Base-by-base conservation (phyloP, 2,113 vertebrate species). In the Alligator mississippiensis region DNA sequence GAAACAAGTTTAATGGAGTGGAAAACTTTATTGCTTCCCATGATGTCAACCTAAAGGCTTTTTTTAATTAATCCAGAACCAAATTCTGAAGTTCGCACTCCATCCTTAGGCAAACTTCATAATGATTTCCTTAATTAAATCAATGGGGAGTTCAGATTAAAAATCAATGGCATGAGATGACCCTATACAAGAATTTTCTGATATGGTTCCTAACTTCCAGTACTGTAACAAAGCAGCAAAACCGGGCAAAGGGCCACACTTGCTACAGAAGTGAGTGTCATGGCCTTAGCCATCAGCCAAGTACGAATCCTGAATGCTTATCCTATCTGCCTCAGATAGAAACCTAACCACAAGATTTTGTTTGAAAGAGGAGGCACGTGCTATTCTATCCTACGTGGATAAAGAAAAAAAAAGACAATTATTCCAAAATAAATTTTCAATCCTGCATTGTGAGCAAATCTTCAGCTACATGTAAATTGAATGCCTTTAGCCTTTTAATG, bases 241-340 rank as follows among this genome's bases (percentile, higher is more conserved):
- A 77, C 54, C 3, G 28, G 3, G 8, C 70, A 93, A 62, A 78
- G 38, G 87, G 89, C 91, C 82, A 86, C 19, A 1, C 86, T 91
- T 76, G 84, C 84, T 77, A 84, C 0, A 6, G 68, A 78, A 60
- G 77, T 2, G 27, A 62, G 4, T 85, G 91, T 88, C 57, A 58
- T 84, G 84, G 34, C 25, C 85, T 92, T n/a, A 93, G 66, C 2
- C 87, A 84, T 84, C 27, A 90, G 87, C 87, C 82, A 82, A 89
- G 87, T 14, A 57, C 79, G 90, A 18, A 92, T 92, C 80, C 16
- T 62, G 90, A 87, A 22, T 90, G 90, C 92, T 94, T 90, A 87
- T 88, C 89, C 70, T 92, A 95, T 95, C 89, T 93, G 57, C 87
- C 94, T 70, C 93, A 90, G 94, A 94, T 90, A 93, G 87, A 83